Evolutionary conservation across 2,888 invertebrate species (phyloP), one percentile per base, ranked within the genome.

Genomic region (Minunthozetes semirufus): DNA sequence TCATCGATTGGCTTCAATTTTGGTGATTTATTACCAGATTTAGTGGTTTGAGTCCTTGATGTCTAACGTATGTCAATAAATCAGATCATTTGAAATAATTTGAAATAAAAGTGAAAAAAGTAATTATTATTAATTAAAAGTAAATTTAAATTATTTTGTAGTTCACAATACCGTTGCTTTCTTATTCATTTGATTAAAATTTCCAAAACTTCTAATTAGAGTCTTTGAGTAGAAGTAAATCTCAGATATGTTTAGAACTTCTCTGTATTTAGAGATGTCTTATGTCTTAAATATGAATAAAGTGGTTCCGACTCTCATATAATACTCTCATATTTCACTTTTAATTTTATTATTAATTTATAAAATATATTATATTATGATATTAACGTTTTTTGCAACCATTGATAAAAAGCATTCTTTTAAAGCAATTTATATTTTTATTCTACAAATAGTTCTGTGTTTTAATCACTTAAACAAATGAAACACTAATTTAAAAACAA

Each of bases 1-100:
- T 75, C 75, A 72, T 75, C 75, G 71, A 75, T 75, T 25, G 70
- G 48, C 19, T 63, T 75, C 19, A 71, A 29, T 61, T 75, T 75
- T 27, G 74, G 22, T 50, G 50, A 68, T 70, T 70, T 74, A 29
- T 48, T 56, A 13, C 46, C 22, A n/a, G 74, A 74, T 70, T 74
- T 74, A 15, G 68, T 17, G n/a, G 19, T 61, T 17, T 66, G 3
- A 22, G 73, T n/a, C 50, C 33, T 72, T 73, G 59, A 56, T 22
- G 22, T 56, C 25, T 22, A 25, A 13, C 56, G 5, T 9, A n/a
- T 25, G 13, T 56, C 42, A 42, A 42, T 42, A 42, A 42, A 42
- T 42, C 42, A 42, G 42, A 42, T 42, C 11, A 61, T 61, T 61
- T n/a, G n/a, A n/a, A n/a, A n/a, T n/a, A n/a, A n/a, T 29, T 27